Conservation (phyloP, 2,113 vertebrate species). For the Oxyruncus cristatus region DNA sequence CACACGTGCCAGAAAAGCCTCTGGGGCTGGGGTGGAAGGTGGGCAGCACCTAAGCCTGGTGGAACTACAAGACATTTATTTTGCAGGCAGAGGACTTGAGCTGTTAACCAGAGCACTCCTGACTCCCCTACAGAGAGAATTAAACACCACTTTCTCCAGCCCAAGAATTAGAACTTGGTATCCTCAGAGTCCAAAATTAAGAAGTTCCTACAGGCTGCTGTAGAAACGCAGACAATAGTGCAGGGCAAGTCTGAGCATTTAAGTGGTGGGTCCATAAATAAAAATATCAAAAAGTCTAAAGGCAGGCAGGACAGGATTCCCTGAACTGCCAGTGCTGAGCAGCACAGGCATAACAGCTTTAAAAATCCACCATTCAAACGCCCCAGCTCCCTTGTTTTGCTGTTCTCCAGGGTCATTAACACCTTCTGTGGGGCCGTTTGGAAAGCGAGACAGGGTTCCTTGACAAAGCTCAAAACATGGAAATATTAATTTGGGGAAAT, state of each 20-base stretch:
- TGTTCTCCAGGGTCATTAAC: not conserved
- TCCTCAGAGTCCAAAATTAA: not conserved
- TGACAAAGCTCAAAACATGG: not conserved
- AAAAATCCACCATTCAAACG: not conserved
- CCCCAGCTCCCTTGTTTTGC: not conserved
- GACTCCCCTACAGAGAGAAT: not conserved
- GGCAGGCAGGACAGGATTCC: not conserved
- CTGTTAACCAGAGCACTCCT: not conserved
- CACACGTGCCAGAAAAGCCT: not conserved
- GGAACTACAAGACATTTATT: not conserved
- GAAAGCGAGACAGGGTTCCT: not conserved
- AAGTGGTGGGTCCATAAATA: not conserved
- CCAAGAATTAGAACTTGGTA: not conserved
- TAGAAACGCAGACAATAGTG: fast-evolving
- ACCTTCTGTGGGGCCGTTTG: not conserved
- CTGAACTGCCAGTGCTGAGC: not conserved
- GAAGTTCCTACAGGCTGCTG: not conserved
- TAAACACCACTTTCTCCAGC: not conserved
- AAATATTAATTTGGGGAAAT: not conserved
- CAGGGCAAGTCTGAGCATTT: not conserved
- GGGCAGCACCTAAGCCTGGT: not conserved
- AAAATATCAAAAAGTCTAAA: not conserved
- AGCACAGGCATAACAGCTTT: not conserved
- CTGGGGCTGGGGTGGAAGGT: fast-evolving
- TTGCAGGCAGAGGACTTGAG: fast-evolving